A percentile compares a stretch with the other conserved stretches of the same genome.
phyloP scores from a whole-genome alignment of 2,113 vertebrate species.

The Origma solitaria region DNA sequence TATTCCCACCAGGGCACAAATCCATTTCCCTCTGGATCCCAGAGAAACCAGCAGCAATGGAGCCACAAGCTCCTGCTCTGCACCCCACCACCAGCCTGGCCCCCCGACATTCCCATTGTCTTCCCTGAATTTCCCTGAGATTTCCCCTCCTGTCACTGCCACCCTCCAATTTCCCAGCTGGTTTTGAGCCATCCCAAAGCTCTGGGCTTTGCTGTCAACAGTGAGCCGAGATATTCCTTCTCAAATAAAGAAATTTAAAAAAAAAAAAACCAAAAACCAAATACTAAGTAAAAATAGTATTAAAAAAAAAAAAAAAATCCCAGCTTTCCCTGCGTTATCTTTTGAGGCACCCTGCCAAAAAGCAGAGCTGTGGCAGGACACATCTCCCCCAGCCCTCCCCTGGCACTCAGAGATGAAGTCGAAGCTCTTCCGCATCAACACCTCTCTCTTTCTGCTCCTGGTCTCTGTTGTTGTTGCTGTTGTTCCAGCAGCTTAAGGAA shows the following conservation, averaged over 20 bases:
- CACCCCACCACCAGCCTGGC: not conserved
- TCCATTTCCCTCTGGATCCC: not conserved
- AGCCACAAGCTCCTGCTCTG: not conserved
- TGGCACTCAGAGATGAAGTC: not conserved
- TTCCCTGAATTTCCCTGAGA: not conserved
- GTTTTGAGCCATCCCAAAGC: not conserved
- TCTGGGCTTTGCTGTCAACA: not conserved
- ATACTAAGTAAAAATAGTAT: not conserved
- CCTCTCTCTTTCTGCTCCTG: not conserved
- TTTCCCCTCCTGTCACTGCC: not conserved
- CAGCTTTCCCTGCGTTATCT: not conserved
- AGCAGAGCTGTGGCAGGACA: not conserved
- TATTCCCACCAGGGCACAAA: not conserved
- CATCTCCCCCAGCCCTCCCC: not conserved
- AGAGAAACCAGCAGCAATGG: not conserved
- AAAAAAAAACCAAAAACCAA: not conserved
- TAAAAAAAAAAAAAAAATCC: not conserved
- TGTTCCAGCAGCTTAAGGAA: constrained; percentile 31
- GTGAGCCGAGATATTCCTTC: not conserved
- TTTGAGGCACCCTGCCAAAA: not conserved
- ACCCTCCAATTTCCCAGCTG: not conserved
- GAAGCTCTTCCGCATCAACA: not conserved
- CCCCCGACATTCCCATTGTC: fast-evolving
- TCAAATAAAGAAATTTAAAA: not conserved
- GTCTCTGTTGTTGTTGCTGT: not conserved